A percentile compares a stretch with the other conserved stretches of the same genome.
Conservation (phyloP, 2,113 vertebrate species). For the Zingel zingel region DNA sequence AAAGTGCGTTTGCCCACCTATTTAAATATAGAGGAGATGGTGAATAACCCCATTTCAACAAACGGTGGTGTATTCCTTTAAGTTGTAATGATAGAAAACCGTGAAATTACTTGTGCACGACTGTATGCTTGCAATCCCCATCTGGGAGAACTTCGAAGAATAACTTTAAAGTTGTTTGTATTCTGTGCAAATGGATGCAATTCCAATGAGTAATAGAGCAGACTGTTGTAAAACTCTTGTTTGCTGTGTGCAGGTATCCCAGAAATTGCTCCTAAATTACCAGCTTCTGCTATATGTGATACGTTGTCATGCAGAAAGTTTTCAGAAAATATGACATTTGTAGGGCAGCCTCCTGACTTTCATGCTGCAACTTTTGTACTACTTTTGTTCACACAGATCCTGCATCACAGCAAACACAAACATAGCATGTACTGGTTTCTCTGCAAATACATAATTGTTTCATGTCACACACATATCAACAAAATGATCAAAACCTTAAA, state of each 20-base stretch:
- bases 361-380: slow-evolving; percentile 16
- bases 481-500: background rate
- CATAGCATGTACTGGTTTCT: background rate
- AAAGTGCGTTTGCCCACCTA: no score
- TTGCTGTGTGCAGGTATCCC: slow-evolving; percentile 27
- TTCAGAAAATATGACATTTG: slow-evolving; percentile 46
- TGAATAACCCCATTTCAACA: no score
- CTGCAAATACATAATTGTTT: background rate
- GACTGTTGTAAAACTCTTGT: background rate
- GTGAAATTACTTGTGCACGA: background rate
- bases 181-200: slow-evolving; percentile 21
- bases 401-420: slow-evolving; percentile 2
- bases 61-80: no score
- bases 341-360: slow-evolving; percentile 37
- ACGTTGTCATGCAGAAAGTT: slow-evolving; percentile 31
- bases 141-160: slow-evolving; percentile 4
- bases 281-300: slow-evolving; percentile 11
- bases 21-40: no score
- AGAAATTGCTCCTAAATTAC: slow-evolving; percentile 35
- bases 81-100: background rate
- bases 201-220: slow-evolving; percentile 23
- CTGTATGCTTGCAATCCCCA: background rate
- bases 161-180: slow-evolving; percentile 2
- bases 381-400: slow-evolving; percentile 18
- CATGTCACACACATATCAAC: slow-evolving; percentile 17